Evolutionary conservation across 2,113 vertebrate genomes (phyloP).

Genomic region (Paraplagusia blochii): DNA sequence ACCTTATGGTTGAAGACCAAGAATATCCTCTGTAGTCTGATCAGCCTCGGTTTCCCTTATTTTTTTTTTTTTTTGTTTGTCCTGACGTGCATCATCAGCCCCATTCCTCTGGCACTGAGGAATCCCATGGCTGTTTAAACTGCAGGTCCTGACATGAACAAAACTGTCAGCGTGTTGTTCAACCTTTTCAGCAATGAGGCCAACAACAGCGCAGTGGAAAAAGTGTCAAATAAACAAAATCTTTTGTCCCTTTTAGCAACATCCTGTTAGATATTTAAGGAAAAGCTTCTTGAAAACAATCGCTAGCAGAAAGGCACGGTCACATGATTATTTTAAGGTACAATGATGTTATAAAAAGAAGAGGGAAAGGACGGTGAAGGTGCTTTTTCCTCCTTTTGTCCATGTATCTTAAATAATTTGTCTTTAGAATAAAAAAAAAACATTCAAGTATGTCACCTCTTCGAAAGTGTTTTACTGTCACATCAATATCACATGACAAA

Average conservation of each 20-base stretch:
- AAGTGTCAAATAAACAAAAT: not conserved
- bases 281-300: constrained; percentile 14
- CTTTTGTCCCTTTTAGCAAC: too few relatives aligned
- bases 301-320: constrained; percentile 13
- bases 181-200: not conserved
- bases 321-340: constrained; percentile 5
- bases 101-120: constrained; percentile 26
- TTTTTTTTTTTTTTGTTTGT: not conserved
- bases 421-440: not conserved
- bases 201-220: not conserved
- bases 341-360: not conserved
- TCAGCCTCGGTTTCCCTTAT: not conserved
- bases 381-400: not conserved
- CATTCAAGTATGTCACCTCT: not conserved
- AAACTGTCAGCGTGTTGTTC: constrained; percentile 2
- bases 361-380: too few relatives aligned
- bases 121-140: constrained; percentile 35
- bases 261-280: constrained; percentile 23
- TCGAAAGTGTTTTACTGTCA: constrained; percentile 2
- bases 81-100: not conserved
- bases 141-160: constrained; percentile 54
- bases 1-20: too few relatives aligned
- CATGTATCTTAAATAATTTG: not conserved
- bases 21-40: too few relatives aligned
- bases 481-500: constrained; percentile 6